phyloP scores from a whole-genome alignment of 2,113 vertebrate species.

The Melanocharis versteri region DNA sequence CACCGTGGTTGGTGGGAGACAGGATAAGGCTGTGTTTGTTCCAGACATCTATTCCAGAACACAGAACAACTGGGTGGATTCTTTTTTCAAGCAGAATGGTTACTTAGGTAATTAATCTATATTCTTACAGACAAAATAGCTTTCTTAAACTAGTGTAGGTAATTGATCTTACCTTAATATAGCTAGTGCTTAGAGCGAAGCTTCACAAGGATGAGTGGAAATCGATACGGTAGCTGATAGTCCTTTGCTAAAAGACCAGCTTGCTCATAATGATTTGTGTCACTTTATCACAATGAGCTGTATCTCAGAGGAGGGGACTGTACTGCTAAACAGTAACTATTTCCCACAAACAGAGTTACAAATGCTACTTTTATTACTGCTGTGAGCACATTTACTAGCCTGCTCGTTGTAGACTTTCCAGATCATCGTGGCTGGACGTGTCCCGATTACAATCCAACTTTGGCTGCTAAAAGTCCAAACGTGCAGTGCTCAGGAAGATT shows the following conservation, averaged over 20 bases:
- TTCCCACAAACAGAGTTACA: not conserved
- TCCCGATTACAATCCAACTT: not conserved
- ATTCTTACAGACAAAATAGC: not conserved
- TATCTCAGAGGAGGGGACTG: not conserved
- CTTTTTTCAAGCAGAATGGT: constrained; percentile 94
- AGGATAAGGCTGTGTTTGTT: constrained; percentile 92
- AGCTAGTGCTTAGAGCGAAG: not conserved
- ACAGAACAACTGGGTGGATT: constrained; percentile 93
- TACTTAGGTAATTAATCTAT: constrained; percentile 85
- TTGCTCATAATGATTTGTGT: not conserved
- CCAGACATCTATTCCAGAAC: constrained; percentile 94
- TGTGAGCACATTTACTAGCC: not conserved
- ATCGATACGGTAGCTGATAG: not conserved
- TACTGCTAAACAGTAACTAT: not conserved
- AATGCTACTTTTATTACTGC: not conserved
- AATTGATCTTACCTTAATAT: not conserved
- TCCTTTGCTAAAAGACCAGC: not conserved
- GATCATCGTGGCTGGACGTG: not conserved
- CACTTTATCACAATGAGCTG: not conserved
- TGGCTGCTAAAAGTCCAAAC: not conserved
- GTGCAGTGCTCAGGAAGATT: not conserved
- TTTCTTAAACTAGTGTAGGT: not conserved
- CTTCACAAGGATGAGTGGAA: not conserved
- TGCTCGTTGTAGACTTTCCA: not conserved
- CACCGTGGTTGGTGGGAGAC: constrained; percentile 87